Conservation (phyloP, 2,888 invertebrate species). For the Amblyjoppa fuscipennis region DNA sequence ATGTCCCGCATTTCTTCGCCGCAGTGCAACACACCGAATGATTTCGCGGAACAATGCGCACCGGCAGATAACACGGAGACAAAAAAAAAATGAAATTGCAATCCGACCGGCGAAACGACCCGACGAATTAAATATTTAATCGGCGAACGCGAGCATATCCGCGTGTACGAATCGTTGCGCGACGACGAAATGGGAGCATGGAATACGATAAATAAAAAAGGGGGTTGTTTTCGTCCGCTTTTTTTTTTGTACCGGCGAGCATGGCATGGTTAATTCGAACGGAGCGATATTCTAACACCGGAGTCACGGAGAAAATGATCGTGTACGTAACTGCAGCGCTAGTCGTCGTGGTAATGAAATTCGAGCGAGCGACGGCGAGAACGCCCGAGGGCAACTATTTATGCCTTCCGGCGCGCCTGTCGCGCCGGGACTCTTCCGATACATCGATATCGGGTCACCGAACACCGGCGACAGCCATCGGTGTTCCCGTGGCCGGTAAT, state of each 20-base stretch:
- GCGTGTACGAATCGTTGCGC: neutral
- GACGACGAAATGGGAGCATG: neutral
- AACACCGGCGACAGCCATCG: slow-evolving; percentile 26
- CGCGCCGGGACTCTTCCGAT: slow-evolving; percentile 27
- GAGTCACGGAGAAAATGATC: neutral
- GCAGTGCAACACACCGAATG: neutral
- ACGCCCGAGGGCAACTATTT: slow-evolving; percentile 25
- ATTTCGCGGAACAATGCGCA: slow-evolving; percentile 7
- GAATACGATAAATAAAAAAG: neutral
- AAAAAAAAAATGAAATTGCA: slow-evolving; percentile 29
- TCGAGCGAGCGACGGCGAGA: slow-evolving; percentile 15
- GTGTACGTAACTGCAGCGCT: neutral
- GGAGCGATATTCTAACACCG: neutral
- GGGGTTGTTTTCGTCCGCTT: neutral
- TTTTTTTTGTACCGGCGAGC: neutral
- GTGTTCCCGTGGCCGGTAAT: slow-evolving; percentile 25
- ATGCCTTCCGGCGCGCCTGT: slow-evolving; percentile 15
- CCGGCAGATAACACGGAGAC: neutral
- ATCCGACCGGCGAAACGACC: slow-evolving; percentile 26
- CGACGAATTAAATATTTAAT: slow-evolving; percentile 55
- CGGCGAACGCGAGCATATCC: neutral
- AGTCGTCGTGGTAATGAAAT: slow-evolving; percentile 9
- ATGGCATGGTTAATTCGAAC: neutral
- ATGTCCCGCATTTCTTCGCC: neutral
- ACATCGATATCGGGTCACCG: slow-evolving; percentile 43